Conservation (phyloP, 2,113 vertebrate genomes). For the Peromyscus polionotus region DNA sequence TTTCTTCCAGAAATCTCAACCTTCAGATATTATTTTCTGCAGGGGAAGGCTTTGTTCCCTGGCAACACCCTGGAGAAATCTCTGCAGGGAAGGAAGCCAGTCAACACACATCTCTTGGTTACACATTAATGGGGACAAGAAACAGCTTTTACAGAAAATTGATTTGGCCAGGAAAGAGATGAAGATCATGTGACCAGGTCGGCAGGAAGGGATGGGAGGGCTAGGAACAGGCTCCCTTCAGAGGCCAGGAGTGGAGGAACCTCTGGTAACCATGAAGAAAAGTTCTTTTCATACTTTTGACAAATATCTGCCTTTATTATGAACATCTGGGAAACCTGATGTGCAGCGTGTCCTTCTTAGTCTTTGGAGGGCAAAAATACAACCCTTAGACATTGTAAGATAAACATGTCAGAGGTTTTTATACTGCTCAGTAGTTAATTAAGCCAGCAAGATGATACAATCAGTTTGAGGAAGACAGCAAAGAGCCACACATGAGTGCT, state of each 20-base stretch:
- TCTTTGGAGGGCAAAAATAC: not conserved
- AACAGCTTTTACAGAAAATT: conserved; percentile 54
- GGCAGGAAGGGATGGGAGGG: not conserved
- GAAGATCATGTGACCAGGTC: not conserved
- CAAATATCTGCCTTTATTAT: not conserved
- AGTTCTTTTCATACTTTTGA: not conserved
- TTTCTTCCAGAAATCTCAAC: conserved; percentile 38
- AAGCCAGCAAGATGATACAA: conserved; percentile 2
- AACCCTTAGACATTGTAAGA: conserved; percentile 28
- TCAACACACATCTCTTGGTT: conserved; percentile 5
- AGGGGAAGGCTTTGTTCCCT: conserved; percentile 41
- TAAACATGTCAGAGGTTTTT: conserved; percentile 6
- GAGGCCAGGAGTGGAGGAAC: not conserved
- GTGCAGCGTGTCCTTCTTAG: not conserved
- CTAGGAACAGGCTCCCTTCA: not conserved
- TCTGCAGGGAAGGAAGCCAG: not conserved
- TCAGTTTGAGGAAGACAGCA: conserved; percentile 27
- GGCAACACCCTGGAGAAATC: not conserved
- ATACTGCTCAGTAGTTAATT: not conserved
- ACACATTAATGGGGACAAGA: not conserved
- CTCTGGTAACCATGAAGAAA: not conserved
- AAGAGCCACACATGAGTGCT: not conserved
- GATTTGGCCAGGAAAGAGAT: conserved; percentile 26
- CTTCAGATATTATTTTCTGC: conserved; percentile 55
- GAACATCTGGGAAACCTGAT: not conserved